Conservation (phyloP, 2,888 invertebrate genomes). For the Parascotia fuliginaria region DNA sequence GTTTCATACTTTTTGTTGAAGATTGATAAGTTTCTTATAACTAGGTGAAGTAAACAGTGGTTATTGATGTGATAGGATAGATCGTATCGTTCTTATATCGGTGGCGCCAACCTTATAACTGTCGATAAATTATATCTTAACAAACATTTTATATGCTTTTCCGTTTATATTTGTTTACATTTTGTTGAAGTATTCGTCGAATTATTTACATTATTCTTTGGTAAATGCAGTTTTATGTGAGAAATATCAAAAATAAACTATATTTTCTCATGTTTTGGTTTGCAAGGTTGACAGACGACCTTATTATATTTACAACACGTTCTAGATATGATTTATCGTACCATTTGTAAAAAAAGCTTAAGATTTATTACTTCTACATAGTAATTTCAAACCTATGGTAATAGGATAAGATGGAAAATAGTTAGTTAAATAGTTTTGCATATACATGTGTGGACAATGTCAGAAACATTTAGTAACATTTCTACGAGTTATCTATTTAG, state of each 20-base stretch:
- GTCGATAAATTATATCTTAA: slow-evolving; percentile 39
- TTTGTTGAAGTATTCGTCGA: slow-evolving; percentile 26
- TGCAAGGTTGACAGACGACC: too few species aligned
- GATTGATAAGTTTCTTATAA: slow-evolving; percentile 32
- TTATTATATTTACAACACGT: too few species aligned
- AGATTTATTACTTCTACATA: too few species aligned
- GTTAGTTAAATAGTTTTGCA: too few species aligned
- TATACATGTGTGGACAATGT: too few species aligned
- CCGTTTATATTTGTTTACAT: slow-evolving; percentile 38
- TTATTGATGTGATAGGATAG: slow-evolving; percentile 38
- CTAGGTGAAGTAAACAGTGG: slow-evolving; percentile 36
- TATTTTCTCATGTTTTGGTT: too few species aligned
- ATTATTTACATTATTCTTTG: slow-evolving; percentile 26
- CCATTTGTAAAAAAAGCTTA: too few species aligned
- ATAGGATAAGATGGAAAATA: too few species aligned
- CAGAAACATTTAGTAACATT: too few species aligned
- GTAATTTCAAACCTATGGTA: too few species aligned
- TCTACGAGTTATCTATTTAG: too few species aligned
- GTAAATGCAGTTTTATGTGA: slow-evolving; percentile 11
- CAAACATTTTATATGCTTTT: slow-evolving; percentile 35
- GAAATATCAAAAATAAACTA: not conserved
- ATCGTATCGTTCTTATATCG: slow-evolving; percentile 28
- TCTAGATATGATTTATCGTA: too few species aligned
- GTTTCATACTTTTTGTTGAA: slow-evolving; percentile 18
- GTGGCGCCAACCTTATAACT: slow-evolving; percentile 36